These are phyloP conservation scores for Mongoloraphidia duomilia DNA, from an alignment of 2,888 invertebrate genomes.

Conservation along the genomic window DNA sequence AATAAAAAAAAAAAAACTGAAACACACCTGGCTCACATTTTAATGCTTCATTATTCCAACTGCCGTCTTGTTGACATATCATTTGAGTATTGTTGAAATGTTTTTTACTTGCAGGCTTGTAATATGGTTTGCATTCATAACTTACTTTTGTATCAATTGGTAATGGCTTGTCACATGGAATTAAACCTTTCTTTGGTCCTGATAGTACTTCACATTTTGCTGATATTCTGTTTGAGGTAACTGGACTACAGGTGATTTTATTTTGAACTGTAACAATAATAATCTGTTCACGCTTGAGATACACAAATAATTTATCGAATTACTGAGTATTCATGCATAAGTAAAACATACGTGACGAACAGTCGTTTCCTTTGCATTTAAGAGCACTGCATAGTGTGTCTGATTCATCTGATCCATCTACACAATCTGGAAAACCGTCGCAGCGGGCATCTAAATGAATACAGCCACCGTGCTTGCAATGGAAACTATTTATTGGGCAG, in stretches of 20 bases:
- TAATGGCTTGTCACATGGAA: slow-evolving; percentile 22
- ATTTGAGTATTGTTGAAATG: slow-evolving; percentile 17
- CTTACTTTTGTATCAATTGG: slow-evolving; percentile 24
- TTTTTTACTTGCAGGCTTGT: slow-evolving; percentile 19
- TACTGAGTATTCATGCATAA: too few relatives aligned
- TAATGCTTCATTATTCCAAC: slow-evolving; percentile 27
- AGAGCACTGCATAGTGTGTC: slow-evolving; percentile 12
- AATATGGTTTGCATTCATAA: slow-evolving; percentile 26
- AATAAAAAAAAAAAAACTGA: too few relatives aligned
- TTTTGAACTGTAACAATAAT: slow-evolving; percentile 7
- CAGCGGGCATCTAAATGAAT: slow-evolving; percentile 13
- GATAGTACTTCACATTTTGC: slow-evolving; percentile 21
- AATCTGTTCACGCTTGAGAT: background rate
- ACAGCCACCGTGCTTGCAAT: slow-evolving; percentile 18
- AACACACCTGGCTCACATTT: slow-evolving; percentile 26
- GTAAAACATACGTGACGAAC: slow-evolving; percentile 8
- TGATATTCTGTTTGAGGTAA: slow-evolving; percentile 15
- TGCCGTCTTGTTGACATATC: slow-evolving; percentile 28
- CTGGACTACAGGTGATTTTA: slow-evolving; percentile 16
- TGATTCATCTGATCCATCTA: slow-evolving; percentile 18
- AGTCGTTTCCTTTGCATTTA: slow-evolving; percentile 10
- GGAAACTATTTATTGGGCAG: slow-evolving; percentile 16
- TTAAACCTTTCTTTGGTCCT: slow-evolving; percentile 21
- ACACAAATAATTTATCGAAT: background rate
- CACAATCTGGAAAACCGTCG: slow-evolving; percentile 16